Base-by-base conservation (phyloP, 2,797 vertebrate species). In the Anniella stebbinsi region DNA sequence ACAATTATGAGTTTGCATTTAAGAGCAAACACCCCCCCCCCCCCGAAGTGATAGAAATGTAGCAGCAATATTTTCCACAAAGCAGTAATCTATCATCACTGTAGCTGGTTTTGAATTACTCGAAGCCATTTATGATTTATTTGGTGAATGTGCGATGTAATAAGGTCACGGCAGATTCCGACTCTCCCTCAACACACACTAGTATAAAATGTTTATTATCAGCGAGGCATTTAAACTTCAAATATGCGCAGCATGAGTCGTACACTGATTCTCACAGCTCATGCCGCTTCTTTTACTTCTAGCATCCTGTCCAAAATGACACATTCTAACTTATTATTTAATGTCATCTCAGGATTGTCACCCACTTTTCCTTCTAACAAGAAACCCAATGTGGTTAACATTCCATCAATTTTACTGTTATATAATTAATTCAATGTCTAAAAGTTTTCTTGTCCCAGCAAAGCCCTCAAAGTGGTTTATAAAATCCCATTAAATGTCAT, bases 161-260 rank as follows among this genome's bases (percentile, higher is more conserved):
- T 94, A 93, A 93, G 86, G 92, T 92, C 92, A 69, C 80, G 91
- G 90, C 95, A 96, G 94, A 93, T 93, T 77, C 92, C 95, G 86
- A 83, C 60, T 80, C 91, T 94, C 81, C 4, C 78, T 63, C 78
- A 92, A 86, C 83, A 95, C 93, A 91, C 94, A 91, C 93, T 95
- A 45, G 87, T 89, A 83, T 89, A 90, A 90, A 95, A 94, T 1
- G 0, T 89, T 0, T 92, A 89, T 93, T 80, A 93, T 66, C 83
- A 81, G 84, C 7, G 84, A 94, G 88, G 6, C 90, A 80, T 94
- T 94, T 83, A 84, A 82, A 85, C 87, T 84, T 86, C 82, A 88
- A 77, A 41, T 69, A 60, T 80, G 33, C 73, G 78, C 0, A 67
- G n/a, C 80, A 83, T 86, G 84, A 76, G 90, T 86, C 87, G 48